These are phyloP conservation scores for Crotalus adamanteus DNA, from an alignment of 2,797 vertebrate genomes.

Conservation along the genomic window DNA sequence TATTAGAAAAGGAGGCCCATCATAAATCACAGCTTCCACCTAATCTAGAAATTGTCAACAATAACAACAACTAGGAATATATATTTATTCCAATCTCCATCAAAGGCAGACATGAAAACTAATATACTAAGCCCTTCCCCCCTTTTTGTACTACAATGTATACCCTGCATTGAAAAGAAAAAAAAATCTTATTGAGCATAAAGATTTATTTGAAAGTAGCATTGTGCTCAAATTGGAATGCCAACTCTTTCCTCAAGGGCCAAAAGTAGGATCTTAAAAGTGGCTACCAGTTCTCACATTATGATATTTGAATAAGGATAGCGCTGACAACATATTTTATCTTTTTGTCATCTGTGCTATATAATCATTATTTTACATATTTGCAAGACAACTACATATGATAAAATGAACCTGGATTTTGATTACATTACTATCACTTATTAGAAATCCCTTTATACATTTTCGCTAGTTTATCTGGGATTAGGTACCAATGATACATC, in stretches of 20 bases:
- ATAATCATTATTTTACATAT: background rate
- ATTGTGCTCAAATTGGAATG: background rate
- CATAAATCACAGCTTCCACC: background rate
- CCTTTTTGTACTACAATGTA: background rate
- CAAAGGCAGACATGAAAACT: background rate
- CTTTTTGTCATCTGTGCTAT: background rate
- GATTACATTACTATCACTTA: too few species aligned
- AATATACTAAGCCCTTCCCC: background rate
- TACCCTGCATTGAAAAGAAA: background rate
- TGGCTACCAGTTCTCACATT: background rate
- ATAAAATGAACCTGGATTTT: too few species aligned
- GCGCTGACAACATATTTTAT: background rate
- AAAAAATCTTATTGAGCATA: background rate
- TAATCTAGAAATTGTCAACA: background rate
- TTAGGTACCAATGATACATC: too few species aligned
- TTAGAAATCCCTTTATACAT: too few species aligned
- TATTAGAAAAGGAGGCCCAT: background rate
- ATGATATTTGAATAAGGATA: background rate
- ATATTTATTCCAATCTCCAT: background rate
- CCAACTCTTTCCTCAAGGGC: background rate
- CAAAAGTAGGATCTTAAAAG: background rate
- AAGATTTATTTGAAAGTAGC: background rate
- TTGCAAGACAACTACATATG: too few species aligned
- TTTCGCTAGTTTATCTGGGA: too few species aligned
- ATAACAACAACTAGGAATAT: background rate